Base-by-base conservation (phyloP, 35 echinoderm and acorn worm genomes). In the Hemicentrotus pulcherrimus region DNA sequence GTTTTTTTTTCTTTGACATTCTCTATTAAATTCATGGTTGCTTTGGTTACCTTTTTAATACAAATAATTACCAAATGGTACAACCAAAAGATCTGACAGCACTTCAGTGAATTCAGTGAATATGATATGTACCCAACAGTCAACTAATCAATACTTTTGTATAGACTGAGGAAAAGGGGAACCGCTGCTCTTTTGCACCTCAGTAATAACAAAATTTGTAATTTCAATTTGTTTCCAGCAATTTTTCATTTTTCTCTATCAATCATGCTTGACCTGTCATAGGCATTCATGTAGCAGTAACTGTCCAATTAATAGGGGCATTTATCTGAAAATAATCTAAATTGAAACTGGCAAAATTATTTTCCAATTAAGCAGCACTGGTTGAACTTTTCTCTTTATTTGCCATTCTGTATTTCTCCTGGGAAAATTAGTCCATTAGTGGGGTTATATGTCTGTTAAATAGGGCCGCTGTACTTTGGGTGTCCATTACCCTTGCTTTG, bases 331-430 rank as follows among this genome's bases (percentile, higher is more conserved):
- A 90, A 90, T 90, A 90, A 90, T 47, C 88, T 47, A 90, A 47
- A 90, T 90, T 90, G 88, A 90, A 90, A 32, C 46, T 45, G 88
- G 88, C 32, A 90, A 32, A 90, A 90, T 90, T 90, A 90, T 90
- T 47, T 47, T 47, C 12, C 88, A 90, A 90, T 90, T 90, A 45
- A 47, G 88, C 46, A 15, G 88, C 88, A 47, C 88, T 18, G 46
- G 46, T 22, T 90, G 33, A 90, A 90, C 32, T 90, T 90, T 41
- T 41, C 87, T 90, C 32, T 90, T 90, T 47, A 90, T 90, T 33
- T 24, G 88, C 46, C 31, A 30, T 90, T 90, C 12, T 6, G 22
- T 78, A 14, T 78, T 78, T 28, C 65, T 78, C 65, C 22, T 78
- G 65, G 65, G 65, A 78, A 78, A 22, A 78, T 78, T 78, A 78